These are phyloP conservation scores for Meandrina meandrites DNA, from an alignment of 92 coral and sea anemone species.

Conservation along the genomic window DNA sequence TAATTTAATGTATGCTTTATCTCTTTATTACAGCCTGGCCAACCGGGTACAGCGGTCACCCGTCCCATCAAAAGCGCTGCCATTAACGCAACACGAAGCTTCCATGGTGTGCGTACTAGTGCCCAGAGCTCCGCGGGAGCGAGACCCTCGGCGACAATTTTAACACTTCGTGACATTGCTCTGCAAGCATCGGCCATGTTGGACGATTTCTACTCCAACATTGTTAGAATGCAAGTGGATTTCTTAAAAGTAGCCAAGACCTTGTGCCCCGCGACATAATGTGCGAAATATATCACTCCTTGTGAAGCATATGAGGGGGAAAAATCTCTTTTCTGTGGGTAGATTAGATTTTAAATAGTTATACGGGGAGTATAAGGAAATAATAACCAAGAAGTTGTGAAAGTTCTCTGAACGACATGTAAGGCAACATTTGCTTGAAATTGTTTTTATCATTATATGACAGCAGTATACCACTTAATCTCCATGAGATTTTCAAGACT, in stretches of 20 bases:
- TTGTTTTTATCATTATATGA: neutral
- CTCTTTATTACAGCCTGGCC: conserved; percentile 2
- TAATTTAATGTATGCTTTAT: neutral
- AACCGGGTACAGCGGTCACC: neutral
- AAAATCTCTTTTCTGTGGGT: neutral
- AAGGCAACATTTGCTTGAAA: neutral
- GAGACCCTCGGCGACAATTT: neutral
- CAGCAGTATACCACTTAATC: neutral
- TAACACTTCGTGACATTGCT: conserved; percentile 4
- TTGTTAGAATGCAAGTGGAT: conserved; percentile 1
- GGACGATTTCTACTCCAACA: conserved; percentile 9
- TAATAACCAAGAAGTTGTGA: neutral
- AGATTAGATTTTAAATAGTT: neutral
- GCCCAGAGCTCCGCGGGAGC: conserved; percentile 12
- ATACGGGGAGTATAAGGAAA: neutral
- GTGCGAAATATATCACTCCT: neutral
- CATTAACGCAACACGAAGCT: conserved; percentile 17
- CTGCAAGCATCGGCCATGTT: conserved; percentile 16
- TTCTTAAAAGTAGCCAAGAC: conserved; percentile 7
- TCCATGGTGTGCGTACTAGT: neutral
- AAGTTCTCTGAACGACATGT: neutral
- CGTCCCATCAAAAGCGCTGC: conserved; percentile 17
- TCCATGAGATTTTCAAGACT: neutral
- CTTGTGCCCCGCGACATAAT: neutral
- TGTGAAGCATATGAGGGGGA: neutral